Conservation (phyloP, 2,113 vertebrate genomes). For the Limanda limanda region DNA sequence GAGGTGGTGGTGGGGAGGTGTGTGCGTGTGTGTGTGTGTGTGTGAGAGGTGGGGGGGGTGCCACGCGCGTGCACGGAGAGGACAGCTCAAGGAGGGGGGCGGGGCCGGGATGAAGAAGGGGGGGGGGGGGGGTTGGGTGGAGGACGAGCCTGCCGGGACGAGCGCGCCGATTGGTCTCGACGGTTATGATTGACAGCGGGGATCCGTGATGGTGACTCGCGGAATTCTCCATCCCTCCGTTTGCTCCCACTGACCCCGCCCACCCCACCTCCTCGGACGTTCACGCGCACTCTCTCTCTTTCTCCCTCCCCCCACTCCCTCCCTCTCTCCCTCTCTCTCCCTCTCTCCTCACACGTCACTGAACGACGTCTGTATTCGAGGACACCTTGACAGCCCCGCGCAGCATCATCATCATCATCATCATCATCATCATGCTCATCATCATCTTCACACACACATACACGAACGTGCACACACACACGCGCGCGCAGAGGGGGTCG, state of each 20-base stretch:
- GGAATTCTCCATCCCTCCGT: constrained; percentile 62
- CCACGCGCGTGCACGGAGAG: constrained; percentile 81
- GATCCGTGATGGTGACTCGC: constrained; percentile 75
- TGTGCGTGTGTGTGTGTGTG: too few relatives aligned
- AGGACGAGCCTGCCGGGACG: constrained; percentile 73
- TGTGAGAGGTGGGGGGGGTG: constrained; percentile 5
- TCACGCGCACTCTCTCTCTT: constrained; percentile 44
- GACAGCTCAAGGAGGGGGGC: constrained; percentile 82
- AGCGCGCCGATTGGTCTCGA: constrained; percentile 62
- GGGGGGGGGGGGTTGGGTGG: constrained; percentile 36
- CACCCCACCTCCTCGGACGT: constrained; percentile 20
- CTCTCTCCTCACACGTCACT: constrained; percentile 73
- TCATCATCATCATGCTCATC: constrained; percentile 65
- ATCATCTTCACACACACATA: constrained; percentile 29
- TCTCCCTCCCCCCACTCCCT: constrained; percentile 4
- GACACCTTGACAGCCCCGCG: constrained; percentile 82
- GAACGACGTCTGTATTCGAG: constrained; percentile 80
- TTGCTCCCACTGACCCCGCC: constrained; percentile 45
- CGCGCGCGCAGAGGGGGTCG: constrained; percentile 5
- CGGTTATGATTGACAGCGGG: constrained; percentile 66
- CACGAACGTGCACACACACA: constrained; percentile 8
- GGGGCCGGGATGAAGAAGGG: constrained; percentile 48
- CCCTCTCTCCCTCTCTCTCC: constrained; percentile 25
- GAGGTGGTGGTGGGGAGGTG: constrained; percentile 14
- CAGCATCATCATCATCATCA: constrained; percentile 76